Evolutionary conservation across 1,140 invertebrate genomes (phyloP).

Genomic region (Helicoverpa armigera): DNA sequence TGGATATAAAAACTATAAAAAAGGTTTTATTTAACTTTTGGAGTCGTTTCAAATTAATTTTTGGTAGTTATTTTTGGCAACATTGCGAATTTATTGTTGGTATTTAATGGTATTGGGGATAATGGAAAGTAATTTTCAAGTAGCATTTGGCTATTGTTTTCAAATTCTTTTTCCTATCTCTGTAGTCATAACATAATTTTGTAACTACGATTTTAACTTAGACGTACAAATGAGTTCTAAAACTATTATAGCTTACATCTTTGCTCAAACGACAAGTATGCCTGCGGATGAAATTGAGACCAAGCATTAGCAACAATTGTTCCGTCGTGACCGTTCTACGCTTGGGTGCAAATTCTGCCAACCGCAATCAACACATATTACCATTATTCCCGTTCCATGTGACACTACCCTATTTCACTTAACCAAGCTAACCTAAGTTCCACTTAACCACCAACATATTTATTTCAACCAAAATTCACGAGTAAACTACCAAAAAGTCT

Average conservation of each 20-base stretch:
- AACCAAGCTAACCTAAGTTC: slow-evolving; percentile 3
- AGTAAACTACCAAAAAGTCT: slow-evolving; percentile 23
- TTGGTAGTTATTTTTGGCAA: slow-evolving; percentile 37
- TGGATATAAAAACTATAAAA: slow-evolving; percentile 44
- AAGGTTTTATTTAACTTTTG: slow-evolving; percentile 50
- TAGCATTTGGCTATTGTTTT: neutral
- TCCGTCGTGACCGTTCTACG: neutral
- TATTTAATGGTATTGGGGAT: slow-evolving; percentile 2
- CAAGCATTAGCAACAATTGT: neutral
- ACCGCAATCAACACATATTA: neutral
- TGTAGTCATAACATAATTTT: neutral
- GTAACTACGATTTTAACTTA: neutral
- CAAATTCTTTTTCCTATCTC: neutral
- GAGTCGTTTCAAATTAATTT: slow-evolving; percentile 53
- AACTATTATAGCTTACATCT: no score
- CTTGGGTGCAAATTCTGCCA: neutral
- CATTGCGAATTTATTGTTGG: slow-evolving; percentile 26
- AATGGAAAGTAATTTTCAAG: slow-evolving; percentile 28
- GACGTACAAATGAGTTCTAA: no score
- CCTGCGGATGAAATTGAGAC: neutral
- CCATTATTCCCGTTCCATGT: neutral
- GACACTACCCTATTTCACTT: slow-evolving; percentile 8
- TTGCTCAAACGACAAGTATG: no score
- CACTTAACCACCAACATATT: slow-evolving; percentile 14
- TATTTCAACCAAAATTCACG: slow-evolving; percentile 34